Conservation (phyloP, 2,888 invertebrate species). For the Copidosoma aretas region DNA sequence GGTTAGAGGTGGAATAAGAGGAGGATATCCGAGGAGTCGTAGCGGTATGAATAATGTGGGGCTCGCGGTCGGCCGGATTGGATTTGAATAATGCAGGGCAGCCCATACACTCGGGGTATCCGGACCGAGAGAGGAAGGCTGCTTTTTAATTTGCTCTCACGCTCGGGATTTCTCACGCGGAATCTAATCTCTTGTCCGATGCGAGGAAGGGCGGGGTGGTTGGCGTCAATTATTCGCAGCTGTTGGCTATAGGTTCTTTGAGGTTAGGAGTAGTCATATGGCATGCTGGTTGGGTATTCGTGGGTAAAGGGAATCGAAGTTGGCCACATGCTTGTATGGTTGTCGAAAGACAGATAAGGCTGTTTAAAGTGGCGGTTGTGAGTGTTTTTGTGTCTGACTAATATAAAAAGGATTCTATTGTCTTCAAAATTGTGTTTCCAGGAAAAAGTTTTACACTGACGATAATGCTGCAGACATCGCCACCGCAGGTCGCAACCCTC, state of each 20-base stretch:
- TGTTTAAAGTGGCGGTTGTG: no score
- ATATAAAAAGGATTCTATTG: slow-evolving; percentile 11
- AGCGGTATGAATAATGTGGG: slow-evolving; percentile 43
- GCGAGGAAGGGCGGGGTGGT: not conserved
- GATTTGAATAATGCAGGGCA: slow-evolving; percentile 56
- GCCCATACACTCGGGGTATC: slow-evolving; percentile 16
- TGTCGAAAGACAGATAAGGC: no score
- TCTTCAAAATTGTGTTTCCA: no score
- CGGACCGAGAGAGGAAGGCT: slow-evolving; percentile 50
- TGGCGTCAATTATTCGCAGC: slow-evolving; percentile 16
- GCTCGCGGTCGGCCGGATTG: slow-evolving; percentile 53
- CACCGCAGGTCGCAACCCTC: slow-evolving; percentile 59
- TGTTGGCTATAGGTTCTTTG: not conserved
- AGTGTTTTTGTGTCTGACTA: no score
- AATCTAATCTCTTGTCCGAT: slow-evolving; percentile 32
- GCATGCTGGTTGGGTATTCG: no score
- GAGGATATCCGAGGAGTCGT: slow-evolving; percentile 35
- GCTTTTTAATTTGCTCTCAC: slow-evolving; percentile 56
- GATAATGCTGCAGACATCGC: slow-evolving; percentile 61
- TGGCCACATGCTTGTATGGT: no score
- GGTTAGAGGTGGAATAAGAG: not conserved
- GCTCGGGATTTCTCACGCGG: slow-evolving; percentile 3
- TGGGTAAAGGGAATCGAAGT: no score
- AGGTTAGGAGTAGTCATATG: not conserved
- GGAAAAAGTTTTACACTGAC: slow-evolving; percentile 61